These are phyloP conservation scores for Platysteira castanea DNA, from an alignment of 2,113 vertebrate species.

Conservation along the genomic window DNA sequence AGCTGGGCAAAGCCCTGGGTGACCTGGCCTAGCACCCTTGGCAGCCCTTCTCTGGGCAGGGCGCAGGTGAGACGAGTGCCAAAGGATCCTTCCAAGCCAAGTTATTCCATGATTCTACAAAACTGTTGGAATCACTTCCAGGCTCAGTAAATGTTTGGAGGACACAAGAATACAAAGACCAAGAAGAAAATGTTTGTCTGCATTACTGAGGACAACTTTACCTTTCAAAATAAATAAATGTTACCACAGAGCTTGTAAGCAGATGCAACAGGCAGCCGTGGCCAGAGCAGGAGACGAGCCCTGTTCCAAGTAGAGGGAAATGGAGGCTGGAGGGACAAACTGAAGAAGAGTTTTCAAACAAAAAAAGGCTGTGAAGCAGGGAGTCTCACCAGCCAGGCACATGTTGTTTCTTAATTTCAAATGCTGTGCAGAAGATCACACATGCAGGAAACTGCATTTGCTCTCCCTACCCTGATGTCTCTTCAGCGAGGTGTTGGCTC, in stretches of 20 bases:
- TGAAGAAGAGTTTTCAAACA: background rate
- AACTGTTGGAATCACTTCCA: background rate
- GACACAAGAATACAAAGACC: background rate
- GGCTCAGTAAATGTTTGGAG: background rate
- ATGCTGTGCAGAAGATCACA: background rate
- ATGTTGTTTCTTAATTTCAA: background rate
- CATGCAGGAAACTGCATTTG: background rate
- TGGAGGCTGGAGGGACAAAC: background rate
- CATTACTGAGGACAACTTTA: background rate
- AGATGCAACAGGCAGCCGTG: background rate
- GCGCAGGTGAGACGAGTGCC: accelerated
- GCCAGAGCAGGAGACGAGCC: background rate
- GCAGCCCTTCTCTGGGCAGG: background rate
- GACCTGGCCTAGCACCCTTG: accelerated
- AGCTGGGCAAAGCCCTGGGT: background rate
- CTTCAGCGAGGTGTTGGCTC: background rate
- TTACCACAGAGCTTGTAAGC: background rate
- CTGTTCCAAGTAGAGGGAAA: background rate
- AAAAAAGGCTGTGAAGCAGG: background rate
- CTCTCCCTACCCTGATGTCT: background rate
- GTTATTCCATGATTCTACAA: background rate
- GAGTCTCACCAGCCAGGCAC: background rate
- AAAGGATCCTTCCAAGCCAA: background rate
- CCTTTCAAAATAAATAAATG: background rate
- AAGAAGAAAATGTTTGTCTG: background rate